Conservation (phyloP, 30 jellyfish, hydroid and myxozoan genomes). For the Sanderia malayensis region DNA sequence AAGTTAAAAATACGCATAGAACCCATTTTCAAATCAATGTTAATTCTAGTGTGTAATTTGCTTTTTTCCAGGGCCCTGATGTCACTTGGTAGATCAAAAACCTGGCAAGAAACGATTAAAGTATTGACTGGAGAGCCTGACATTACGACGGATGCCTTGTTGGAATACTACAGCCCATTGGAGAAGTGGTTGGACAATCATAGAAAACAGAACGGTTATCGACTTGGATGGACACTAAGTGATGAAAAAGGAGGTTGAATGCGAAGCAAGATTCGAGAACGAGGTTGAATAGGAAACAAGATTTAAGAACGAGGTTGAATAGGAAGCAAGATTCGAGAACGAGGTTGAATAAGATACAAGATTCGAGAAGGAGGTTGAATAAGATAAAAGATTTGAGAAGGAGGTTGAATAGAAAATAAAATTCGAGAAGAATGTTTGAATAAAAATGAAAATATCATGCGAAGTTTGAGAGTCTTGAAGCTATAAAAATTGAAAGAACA, state of each 20-base stretch:
- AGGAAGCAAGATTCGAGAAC: too few relatives aligned
- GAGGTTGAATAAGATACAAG: too few relatives aligned
- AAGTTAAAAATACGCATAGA: neutral
- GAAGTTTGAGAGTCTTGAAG: too few relatives aligned
- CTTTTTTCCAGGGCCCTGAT: conserved; percentile 53
- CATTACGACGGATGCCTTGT: conserved; percentile 49
- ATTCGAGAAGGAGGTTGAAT: too few relatives aligned
- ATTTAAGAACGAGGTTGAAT: too few relatives aligned
- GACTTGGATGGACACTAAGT: conserved; percentile 67
- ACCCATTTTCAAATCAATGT: neutral
- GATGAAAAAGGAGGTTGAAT: neutral
- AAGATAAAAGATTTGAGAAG: too few relatives aligned
- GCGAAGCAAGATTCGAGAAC: too few relatives aligned
- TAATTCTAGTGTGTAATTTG: neutral
- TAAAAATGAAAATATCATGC: too few relatives aligned
- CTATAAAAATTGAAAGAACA: too few relatives aligned
- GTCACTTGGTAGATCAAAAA: conserved; percentile 69
- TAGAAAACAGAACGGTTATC: conserved; percentile 61
- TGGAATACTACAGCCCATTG: conserved; percentile 75
- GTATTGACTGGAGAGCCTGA: conserved; percentile 65
- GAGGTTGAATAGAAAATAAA: too few relatives aligned
- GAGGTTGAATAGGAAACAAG: too few relatives aligned
- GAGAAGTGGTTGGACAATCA: conserved; percentile 84
- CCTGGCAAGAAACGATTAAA: conserved; percentile 84
- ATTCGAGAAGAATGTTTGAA: too few relatives aligned